Evolutionary conservation across 53 echinoderm and acorn worm species (phyloP), one percentile per base, ranked within the genome.

Genomic region (Echinarachnius parma): DNA sequence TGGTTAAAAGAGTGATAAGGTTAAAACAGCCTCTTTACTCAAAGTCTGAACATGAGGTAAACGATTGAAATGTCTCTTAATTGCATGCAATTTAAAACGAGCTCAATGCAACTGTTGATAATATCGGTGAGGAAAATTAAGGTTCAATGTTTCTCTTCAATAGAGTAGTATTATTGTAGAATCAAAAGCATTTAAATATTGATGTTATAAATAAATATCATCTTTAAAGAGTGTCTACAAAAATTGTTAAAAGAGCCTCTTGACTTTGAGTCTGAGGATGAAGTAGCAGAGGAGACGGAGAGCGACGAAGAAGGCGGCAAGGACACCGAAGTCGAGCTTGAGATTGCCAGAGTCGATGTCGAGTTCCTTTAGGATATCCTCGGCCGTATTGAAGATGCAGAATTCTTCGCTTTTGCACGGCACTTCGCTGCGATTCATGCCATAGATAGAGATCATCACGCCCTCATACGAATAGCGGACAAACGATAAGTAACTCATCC

Each of bases 401-500:
- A 44, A 34, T 11, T 61, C 34, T 20, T 79, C 68, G 2, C 24
- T 37, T 13, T 77, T 61, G 48, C 91, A 87, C 45, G 81, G 71
- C 1, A 96, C 75, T 11, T 67, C 76, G 1, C 96, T 88, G 3
- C 96, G 61, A 9, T 88, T 85, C 72, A 87, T 64, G 21, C 96
- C 96, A 48, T 96, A 96, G 66, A 96, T 74, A 15, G 81, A 76
- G 7, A 96, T 53, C 63, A 96, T 81, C 0, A 75, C 84, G 14
- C 96, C 91, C 67, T 96, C 89, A 34, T 91, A 96, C 27, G 87
- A 87, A 75, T 96, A 96, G 28, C 96, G 87, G 19, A 96, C 77
- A 42, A 86, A 95, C 50, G 96, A 95, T 15, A 66, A 62, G 67
- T 87, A 95, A 24, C 87, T 87, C 69, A 95, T 84, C 91, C 91